Evolutionary conservation across 2,888 invertebrate species (phyloP), one percentile per base, ranked within the genome.

Genomic region (Eristalinus sepulchralis): DNA sequence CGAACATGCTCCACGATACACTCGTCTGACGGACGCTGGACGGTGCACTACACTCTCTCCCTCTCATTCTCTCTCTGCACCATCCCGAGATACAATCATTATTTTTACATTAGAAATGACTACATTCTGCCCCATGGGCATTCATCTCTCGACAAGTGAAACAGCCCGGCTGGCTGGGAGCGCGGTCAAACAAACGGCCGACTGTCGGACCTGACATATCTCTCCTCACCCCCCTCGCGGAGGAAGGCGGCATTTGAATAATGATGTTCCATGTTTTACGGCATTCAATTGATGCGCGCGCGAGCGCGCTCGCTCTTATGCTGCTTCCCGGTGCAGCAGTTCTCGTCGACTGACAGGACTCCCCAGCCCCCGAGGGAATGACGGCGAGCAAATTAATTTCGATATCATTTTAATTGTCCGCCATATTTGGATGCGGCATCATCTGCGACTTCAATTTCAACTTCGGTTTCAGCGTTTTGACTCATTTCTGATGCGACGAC

Each of bases 81-180:
- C 47, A 47, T 47, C 47, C 47, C 47, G 47, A 86, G 83, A 86
- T 70, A 83, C 78, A 86, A 83, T 79, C 86, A 83, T 86, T 83
- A 86, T 86, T 86, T 86, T 78, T 75, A 79, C 86, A 86, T 86
- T 86, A 86, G 86, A 78, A 75, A 83, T 83, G 78, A 82, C 86
- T 83, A 62, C 83, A 79, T 71, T 79, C 62, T 71, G 83, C 75
- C 78, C 82, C 75, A 57, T 62, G 79, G 86, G 86, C 83, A 86
- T 83, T 83, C 66, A 82, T 85, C 72, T 77, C 72, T 55, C 81
- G 72, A 82, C 84, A 84, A 84, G 76, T 80, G 84, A 80, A 47
- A 80, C 76, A 80, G 80, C 70, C 34, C 70, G 70, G 22, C 31
- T 4, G 24, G 31, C 62, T 59, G 82, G 66, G 59, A 82, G 63